These are phyloP conservation scores for Drosophila kuntzei DNA, from an alignment of 2,888 invertebrate species.

Conservation along the genomic window DNA sequence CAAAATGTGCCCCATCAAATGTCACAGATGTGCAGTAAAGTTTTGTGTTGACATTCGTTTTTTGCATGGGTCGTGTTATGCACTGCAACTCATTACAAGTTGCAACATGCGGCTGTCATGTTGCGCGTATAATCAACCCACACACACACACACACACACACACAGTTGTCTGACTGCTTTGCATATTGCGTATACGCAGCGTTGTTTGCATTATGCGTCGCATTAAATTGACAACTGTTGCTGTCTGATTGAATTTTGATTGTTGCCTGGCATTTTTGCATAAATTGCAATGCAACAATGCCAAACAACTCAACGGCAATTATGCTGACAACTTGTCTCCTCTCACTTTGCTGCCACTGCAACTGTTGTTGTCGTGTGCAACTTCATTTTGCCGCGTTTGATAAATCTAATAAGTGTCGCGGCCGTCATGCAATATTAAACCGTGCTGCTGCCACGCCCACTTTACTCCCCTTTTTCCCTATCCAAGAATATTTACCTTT, in stretches of 20 bases:
- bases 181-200: slow-evolving; percentile 63
- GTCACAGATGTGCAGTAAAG: slow-evolving; percentile 5
- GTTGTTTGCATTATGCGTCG: slow-evolving; percentile 25
- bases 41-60: slow-evolving; percentile 8
- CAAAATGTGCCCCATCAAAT: neutral
- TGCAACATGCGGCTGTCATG: slow-evolving; percentile 47
- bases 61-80: neutral
- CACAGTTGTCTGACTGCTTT: slow-evolving; percentile 13
- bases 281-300: slow-evolving; percentile 52
- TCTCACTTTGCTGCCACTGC: neutral
- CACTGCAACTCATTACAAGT: slow-evolving; percentile 45
- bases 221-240: slow-evolving; percentile 75
- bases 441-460: slow-evolving; percentile 35
- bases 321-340: slow-evolving; percentile 49
- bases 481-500: slow-evolving; percentile 46
- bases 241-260: slow-evolving; percentile 77
- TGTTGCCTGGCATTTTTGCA: slow-evolving; percentile 61
- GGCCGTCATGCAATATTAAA: slow-evolving; percentile 66
- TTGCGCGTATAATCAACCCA: slow-evolving; percentile 36
- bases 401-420: slow-evolving; percentile 79
- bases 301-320: slow-evolving; percentile 50
- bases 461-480: neutral
- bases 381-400: slow-evolving; percentile 62
- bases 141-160: slow-evolving; percentile 5
- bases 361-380: slow-evolving; percentile 56